phyloP scores from a whole-genome alignment of 2,888 invertebrate genomes.

The Lymantria monacha region DNA sequence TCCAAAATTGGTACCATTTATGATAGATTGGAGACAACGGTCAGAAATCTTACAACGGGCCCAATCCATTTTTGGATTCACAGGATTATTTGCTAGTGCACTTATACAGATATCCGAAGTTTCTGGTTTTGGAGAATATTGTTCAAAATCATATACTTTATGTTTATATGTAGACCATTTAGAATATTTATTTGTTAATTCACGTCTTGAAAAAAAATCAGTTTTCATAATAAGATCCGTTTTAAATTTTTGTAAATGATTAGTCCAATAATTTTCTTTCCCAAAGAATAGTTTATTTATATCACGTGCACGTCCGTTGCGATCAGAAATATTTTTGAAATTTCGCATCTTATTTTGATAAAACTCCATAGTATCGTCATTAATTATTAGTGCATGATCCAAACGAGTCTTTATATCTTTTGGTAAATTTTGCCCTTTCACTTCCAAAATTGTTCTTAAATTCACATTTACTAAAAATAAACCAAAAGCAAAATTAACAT shows the following conservation, averaged over 20 bases:
- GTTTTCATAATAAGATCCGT: slow-evolving; percentile 14
- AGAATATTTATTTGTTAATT: slow-evolving; percentile 17
- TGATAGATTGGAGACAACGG: not conserved
- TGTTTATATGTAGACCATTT: slow-evolving; percentile 17
- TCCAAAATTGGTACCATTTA: slow-evolving; percentile 37
- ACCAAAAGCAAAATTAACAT: slow-evolving; percentile 51
- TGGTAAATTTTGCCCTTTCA: slow-evolving; percentile 2
- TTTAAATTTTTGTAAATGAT: slow-evolving; percentile 10
- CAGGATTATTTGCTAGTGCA: not conserved
- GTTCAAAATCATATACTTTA: slow-evolving; percentile 1
- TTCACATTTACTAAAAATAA: slow-evolving; percentile 55
- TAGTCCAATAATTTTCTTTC: slow-evolving; percentile 7
- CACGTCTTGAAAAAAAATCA: not conserved
- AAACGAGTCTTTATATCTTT: slow-evolving; percentile 5
- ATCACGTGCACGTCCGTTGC: not conserved
- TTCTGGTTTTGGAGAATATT: slow-evolving; percentile 1
- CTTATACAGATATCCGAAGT: slow-evolving; percentile 7
- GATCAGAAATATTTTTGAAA: not conserved
- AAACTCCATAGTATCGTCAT: slow-evolving; percentile 8
- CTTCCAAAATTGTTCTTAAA: slow-evolving; percentile 4
- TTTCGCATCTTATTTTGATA: slow-evolving; percentile 11
- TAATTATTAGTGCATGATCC: slow-evolving; percentile 7
- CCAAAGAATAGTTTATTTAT: slow-evolving; percentile 2
- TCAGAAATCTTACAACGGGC: not conserved
- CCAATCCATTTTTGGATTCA: not conserved